Base-by-base conservation (phyloP, 1,140 invertebrate species). In the Bombus superbus region DNA sequence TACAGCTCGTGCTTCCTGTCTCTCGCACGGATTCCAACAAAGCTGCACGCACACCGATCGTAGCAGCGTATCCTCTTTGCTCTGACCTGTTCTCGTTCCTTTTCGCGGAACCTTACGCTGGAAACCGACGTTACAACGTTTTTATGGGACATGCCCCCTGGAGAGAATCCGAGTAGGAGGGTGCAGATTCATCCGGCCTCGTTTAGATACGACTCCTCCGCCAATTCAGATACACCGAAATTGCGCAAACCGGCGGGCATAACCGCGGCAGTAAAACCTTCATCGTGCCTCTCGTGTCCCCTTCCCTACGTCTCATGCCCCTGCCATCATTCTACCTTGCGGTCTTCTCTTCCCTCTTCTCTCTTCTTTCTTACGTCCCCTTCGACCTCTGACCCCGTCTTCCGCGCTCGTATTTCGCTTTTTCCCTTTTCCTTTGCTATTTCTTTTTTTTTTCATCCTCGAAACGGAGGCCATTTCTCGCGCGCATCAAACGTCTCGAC, bases 141-240 rank as follows among this genome's bases (percentile, higher is more conserved):
- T 89, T 89, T 89, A 88, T 89, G 87, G 82, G 66, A 79, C 77
- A 38, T 89, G 77, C 88, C 87, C 78, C 73, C 62, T 40, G 76
- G 76, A 38, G 62, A 76, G 47, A 57, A 68, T 62, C 74, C 77
- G 82, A 81, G 69, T 40, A 66, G 68, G 62, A 64, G 76, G 75
- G 64, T 78, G 83, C 64, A 81, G 88, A 91, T 91, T 91, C 89
- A 91, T 90, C 72, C 87, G 79, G 81, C 72, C 82, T 91, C 91
- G 86, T 91, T 91, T 92, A 92, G 91, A 92, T 91, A 91, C 86
- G 86, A 86, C 88, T 89, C 84, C 88, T 72, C 83, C 86, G 74
- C 68, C 88, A 89, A 92, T 93, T 91, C 87, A 92, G 90, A 90
- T 90, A 88, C 88, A 91, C 88, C 88, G 86, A 91, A 91, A 88